Conservation (phyloP, 2,797 vertebrate species). For the Leptoclinus maculatus region DNA sequence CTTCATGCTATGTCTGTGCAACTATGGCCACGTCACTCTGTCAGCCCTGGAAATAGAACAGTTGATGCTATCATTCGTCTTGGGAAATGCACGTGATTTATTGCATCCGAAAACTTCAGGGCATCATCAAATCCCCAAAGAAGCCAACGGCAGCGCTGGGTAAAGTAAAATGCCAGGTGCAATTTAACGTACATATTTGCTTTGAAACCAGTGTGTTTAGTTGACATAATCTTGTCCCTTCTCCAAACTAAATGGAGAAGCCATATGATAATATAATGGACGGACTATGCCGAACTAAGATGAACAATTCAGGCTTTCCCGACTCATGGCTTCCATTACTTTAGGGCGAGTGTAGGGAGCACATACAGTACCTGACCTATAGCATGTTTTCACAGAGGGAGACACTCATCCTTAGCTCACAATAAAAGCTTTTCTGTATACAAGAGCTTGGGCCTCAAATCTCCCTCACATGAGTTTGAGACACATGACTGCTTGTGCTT, state of each 20-base stretch:
- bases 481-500: constrained; percentile 81
- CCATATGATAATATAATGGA: neutral
- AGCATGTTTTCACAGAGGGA: constrained; percentile 32
- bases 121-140: constrained; percentile 11
- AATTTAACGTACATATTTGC: neutral
- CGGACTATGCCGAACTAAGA: neutral
- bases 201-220: neutral
- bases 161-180: neutral
- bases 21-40: constrained; percentile 7
- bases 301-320: neutral
- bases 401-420: constrained; percentile 47
- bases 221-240: neutral
- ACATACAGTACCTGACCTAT: constrained; percentile 5
- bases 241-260: neutral
- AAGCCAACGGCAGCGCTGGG: neutral
- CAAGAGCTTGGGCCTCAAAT: constrained; percentile 75
- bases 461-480: constrained; percentile 82
- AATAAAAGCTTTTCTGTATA: constrained; percentile 73
- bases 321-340: neutral
- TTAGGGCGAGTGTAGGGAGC: neutral
- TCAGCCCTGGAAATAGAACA: constrained; percentile 23
- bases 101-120: constrained; percentile 39
- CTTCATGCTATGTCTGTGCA: neutral
- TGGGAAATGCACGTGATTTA: constrained; percentile 53
- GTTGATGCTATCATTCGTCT: constrained; percentile 43